Conservation (phyloP, 1,140 invertebrate species). For the Nylanderia fulva region DNA sequence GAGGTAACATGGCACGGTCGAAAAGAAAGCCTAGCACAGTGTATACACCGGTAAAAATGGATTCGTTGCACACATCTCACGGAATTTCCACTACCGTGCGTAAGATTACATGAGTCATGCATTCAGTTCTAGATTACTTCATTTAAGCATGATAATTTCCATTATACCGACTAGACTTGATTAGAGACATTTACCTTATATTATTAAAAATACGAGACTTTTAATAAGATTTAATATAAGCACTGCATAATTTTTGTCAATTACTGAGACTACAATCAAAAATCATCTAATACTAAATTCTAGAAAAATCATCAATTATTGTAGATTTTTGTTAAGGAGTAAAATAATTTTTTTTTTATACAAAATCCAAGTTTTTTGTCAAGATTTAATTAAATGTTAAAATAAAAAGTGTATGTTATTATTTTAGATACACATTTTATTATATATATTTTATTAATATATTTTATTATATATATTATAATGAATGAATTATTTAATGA, state of each 20-base stretch:
- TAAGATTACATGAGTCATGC: constrained; percentile 2
- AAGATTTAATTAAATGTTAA: too few species aligned
- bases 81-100: constrained; percentile 58
- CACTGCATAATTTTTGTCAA: not conserved
- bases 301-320: not conserved
- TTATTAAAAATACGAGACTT: not conserved
- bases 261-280: not conserved
- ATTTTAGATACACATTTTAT: too few species aligned
- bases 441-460: too few species aligned
- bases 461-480: too few species aligned
- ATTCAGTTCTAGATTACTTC: not conserved
- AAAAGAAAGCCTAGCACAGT: constrained; percentile 79
- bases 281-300: too few species aligned
- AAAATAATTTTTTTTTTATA: too few species aligned
- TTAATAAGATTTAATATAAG: not conserved
- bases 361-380: too few species aligned
- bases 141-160: constrained; percentile 6
- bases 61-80: constrained; percentile 72
- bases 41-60: constrained; percentile 69
- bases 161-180: not conserved
- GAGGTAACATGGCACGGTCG: constrained; percentile 64
- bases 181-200: not conserved
- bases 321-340: too few species aligned
- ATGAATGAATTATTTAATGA: too few species aligned
- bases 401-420: too few species aligned